Evolutionary conservation across 2,888 invertebrate species (phyloP), one percentile per base, ranked within the genome.

Genomic region (Microctonus hyperodae): DNA sequence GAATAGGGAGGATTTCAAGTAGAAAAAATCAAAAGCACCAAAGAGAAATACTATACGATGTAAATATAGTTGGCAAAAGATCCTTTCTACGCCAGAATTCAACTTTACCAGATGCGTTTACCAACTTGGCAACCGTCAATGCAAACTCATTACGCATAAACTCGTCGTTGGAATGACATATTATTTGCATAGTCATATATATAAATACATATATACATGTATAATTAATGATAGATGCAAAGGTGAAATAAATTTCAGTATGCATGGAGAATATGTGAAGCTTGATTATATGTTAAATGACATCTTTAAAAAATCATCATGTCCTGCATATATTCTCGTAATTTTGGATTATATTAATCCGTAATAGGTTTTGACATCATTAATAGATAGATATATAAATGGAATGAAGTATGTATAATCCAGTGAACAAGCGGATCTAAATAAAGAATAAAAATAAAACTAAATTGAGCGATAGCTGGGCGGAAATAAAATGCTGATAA

Each of bases 81-180:
- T 62, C 35, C 35, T 9, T 51, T 28, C 16, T 55, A 55, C n/a
- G 16, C 10, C 31, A 10, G 6, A 9, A 16, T 60, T 22, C 25
- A 37, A n/a, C 35, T 62, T 60, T 37, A 10, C 3, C 16, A 44
- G 62, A 62, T 53, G 53, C 53, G 51, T 62, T 67, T 67, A 61
- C 67, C 33, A 28, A 67, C 51, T 67, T 44, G 51, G 62, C 57
- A 67, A 62, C 62, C 62, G 48, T 66, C 48, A 66, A 66, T 67
- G 62, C 62, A 62, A 62, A 63, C 57, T 67, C 67, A 67, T 67
- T 57, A 67, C 57, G 67, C 51, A 50, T 28, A 62, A 63, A 58
- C 58, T 53, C 33, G 16, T 33, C 37, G 16, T 67, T 51, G 57
- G 51, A 65, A 66, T 33, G 50, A 50, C 51, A 66, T 61, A 33